These are phyloP conservation scores for Calameuta idolon DNA, from an alignment of 2,888 invertebrate genomes.

Conservation along the genomic window DNA sequence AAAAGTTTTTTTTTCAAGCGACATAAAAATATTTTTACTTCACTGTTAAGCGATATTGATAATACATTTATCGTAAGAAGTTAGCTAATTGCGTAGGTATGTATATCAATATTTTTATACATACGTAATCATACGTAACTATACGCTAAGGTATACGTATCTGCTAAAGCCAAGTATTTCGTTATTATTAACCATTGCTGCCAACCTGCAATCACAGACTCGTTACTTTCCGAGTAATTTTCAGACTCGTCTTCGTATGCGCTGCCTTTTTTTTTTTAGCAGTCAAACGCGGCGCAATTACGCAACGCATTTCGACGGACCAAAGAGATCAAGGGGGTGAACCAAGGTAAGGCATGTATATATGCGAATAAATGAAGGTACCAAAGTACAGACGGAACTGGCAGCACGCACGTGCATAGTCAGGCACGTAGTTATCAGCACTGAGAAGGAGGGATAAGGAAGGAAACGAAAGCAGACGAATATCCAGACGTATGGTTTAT, in stretches of 20 bases:
- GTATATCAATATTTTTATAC: conserved; percentile 26
- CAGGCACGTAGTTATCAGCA: conserved; percentile 2
- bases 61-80: too few relatives aligned
- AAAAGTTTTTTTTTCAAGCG: too few relatives aligned
- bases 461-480: conserved; percentile 18
- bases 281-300: conserved; percentile 43
- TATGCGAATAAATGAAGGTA: too few relatives aligned
- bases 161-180: not conserved
- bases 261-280: conserved; percentile 23
- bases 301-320: conserved; percentile 19
- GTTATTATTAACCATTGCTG: conserved; percentile 21
- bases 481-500: conserved; percentile 17
- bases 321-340: too few relatives aligned
- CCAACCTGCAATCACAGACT: conserved; percentile 44
- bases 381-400: too few relatives aligned
- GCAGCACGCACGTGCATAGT: too few relatives aligned
- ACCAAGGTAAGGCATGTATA: too few relatives aligned
- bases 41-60: too few relatives aligned
- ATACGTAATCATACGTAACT: conserved; percentile 25
- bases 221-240: conserved; percentile 47
- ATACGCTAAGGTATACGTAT: conserved; percentile 4
- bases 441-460: conserved; percentile 24
- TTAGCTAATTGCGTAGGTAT: conserved; percentile 1
- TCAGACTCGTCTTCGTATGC: conserved; percentile 41
- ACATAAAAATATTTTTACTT: too few relatives aligned